Base-by-base conservation (phyloP, 2,113 vertebrate species). In the Leptosomus discolor region DNA sequence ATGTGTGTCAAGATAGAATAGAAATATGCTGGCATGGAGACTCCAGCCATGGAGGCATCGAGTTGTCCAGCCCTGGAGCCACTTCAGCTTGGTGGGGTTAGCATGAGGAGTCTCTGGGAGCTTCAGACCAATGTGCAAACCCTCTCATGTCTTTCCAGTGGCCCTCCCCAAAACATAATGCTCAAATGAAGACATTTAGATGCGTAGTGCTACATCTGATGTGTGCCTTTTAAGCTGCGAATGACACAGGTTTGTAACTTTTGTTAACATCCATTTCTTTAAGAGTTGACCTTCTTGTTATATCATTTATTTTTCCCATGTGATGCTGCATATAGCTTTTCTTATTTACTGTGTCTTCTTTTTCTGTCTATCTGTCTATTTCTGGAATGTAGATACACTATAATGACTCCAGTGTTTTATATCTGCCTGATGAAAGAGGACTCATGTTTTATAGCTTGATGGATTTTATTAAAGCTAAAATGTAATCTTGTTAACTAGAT, bases 11-110 rank as follows among this genome's bases (percentile, higher is more conserved):
- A 48, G 61, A 36, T 4, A 80, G 16, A 22, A 54, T 4, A 58
- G 17, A 22, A 37, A 15, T 37, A 34, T 6, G 14, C 15, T 57
- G 23, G 2, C 2, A 1, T 41, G 16, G 48, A 54, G 24, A 22
- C 18, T 45, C 8, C 10, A 53, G 0, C 5, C 10, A 17, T 8
- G 6, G 48, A 54, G 3, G 3, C 27, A 8, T 5, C 18, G 12
- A 9, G 5, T 39, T 75, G 5, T 5, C 13, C 53, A 71, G 14
- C 13, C 57, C 6, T 26, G 48, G 8, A 41, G 26, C 2, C 2
- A 2, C 56, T 45, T 68, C 3, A 9, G 27, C 15, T 5, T 71
- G 13, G 20, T 46, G 11, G 9, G 4, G 2, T 37, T 41, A 29
- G n/a, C 4, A 6, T 61, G 15, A 76, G 8, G 21, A 46, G 11